phyloP scores from a whole-genome alignment of 2,888 invertebrate genomes.

The Epirrhoe tristata region DNA sequence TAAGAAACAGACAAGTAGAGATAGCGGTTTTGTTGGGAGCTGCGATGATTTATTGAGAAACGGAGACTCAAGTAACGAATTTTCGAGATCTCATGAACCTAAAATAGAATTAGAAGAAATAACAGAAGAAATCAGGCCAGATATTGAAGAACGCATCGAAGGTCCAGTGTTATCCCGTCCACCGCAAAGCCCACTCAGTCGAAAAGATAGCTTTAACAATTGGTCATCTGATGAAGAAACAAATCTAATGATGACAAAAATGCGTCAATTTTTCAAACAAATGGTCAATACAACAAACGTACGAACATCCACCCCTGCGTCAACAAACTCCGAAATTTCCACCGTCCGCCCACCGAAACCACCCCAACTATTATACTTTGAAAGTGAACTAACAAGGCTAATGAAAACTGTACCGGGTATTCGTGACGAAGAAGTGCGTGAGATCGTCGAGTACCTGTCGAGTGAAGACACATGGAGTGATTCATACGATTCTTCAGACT shows the following conservation, averaged over 20 bases:
- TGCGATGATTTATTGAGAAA: constrained; percentile 93
- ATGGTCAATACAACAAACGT: constrained; percentile 90
- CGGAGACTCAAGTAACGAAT: constrained; percentile 83
- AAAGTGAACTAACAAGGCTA: constrained; percentile 94
- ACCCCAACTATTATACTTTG: constrained; percentile 94
- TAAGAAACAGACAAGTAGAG: constrained; percentile 93
- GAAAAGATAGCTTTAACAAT: constrained; percentile 96
- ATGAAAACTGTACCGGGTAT: constrained; percentile 98
- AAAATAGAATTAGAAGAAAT: constrained; percentile 86
- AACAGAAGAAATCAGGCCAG: constrained; percentile 85
- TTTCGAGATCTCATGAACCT: constrained; percentile 79
- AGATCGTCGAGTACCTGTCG: constrained; percentile 96
- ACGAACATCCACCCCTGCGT: constrained; percentile 81
- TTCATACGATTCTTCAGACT: constrained; percentile 96
- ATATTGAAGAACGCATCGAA: constrained; percentile 79
- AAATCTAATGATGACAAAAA: constrained; percentile 97
- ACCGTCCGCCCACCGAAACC: constrained; percentile 88
- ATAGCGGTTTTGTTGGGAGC: constrained; percentile 95
- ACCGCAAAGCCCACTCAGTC: constrained; percentile 86
- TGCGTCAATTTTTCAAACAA: constrained; percentile 96
- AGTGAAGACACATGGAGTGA: constrained; percentile 98
- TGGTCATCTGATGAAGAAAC: constrained; percentile 98
- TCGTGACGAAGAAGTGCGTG: constrained; percentile 94
- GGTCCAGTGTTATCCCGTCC: constrained; percentile 82
- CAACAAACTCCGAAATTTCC: constrained; percentile 85